These are phyloP conservation scores for Mastigias papua DNA, from an alignment of 30 jellyfish, hydroid and myxozoan species.

Conservation along the genomic window DNA sequence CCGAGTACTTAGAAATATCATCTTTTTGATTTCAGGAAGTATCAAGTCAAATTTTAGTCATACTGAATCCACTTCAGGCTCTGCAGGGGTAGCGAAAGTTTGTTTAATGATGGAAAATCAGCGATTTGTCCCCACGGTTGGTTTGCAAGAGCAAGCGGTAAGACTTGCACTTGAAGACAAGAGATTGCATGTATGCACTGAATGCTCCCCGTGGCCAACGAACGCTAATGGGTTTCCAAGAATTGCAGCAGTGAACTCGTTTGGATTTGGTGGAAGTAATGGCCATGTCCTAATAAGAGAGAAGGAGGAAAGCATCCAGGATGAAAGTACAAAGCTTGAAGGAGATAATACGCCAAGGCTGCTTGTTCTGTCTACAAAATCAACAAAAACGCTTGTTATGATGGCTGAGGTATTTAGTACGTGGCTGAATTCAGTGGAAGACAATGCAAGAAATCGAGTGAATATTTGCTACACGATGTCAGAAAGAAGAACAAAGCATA, in stretches of 20 bases:
- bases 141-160: slow-evolving; percentile 24
- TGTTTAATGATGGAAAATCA: slow-evolving; percentile 62
- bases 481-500: slow-evolving; percentile 43
- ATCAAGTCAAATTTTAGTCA: slow-evolving; percentile 57
- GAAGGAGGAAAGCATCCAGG: no score
- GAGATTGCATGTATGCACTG: slow-evolving; percentile 23
- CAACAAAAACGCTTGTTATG: slow-evolving; percentile 44
- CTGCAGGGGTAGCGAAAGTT: slow-evolving; percentile 75
- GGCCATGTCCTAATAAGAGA: slow-evolving; percentile 42
- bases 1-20: no score
- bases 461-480: no score
- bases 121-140: slow-evolving; percentile 52
- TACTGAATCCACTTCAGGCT: slow-evolving; percentile 61
- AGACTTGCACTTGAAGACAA: slow-evolving; percentile 44
- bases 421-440: no score
- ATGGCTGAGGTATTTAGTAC: no score
- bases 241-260: slow-evolving; percentile 61
- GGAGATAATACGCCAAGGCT: neutral
- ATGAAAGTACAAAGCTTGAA: neutral
- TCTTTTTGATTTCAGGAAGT: slow-evolving; percentile 53
- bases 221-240: neutral
- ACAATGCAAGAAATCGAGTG: no score
- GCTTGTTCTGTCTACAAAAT: slow-evolving; percentile 27
- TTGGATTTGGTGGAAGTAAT: slow-evolving; percentile 79
- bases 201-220: slow-evolving; percentile 28